A percentile compares a stretch with the other conserved stretches of the same genome.
Evolutionary conservation across 2,113 vertebrate species (phyloP).

Genomic region (Rhea pennata): DNA sequence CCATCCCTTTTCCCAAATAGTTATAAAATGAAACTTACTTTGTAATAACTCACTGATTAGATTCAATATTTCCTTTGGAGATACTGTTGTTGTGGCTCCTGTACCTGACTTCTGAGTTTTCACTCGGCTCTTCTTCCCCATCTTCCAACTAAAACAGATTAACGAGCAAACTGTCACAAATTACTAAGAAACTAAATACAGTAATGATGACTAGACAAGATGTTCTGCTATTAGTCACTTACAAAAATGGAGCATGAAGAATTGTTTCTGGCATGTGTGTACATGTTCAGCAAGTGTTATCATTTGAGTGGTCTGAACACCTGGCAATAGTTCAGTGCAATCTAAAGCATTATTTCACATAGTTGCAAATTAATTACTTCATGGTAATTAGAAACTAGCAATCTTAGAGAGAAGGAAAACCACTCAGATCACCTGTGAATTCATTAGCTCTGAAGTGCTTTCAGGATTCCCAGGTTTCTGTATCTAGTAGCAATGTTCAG

Average conservation of each 20-base stretch:
- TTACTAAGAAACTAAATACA: background rate
- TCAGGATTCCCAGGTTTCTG: background rate
- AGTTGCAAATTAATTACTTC: background rate
- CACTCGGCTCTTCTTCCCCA: slow-evolving; percentile 99
- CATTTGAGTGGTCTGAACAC: background rate
- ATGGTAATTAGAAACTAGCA: background rate
- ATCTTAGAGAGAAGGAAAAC: background rate
- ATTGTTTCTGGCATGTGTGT: background rate
- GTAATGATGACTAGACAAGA: background rate
- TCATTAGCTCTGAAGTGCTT: background rate
- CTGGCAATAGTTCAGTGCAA: background rate
- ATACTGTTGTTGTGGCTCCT: slow-evolving; percentile 84
- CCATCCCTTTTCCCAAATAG: background rate
- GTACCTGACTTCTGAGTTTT: slow-evolving; percentile 96
- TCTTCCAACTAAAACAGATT: slow-evolving; percentile 77
- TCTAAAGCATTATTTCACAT: background rate
- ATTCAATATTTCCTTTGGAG: slow-evolving; percentile 95
- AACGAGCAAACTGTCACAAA: background rate
- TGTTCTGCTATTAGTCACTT: background rate
- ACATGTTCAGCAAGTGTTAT: background rate
- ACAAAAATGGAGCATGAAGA: background rate
- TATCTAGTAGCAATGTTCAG: background rate
- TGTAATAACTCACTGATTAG: slow-evolving; percentile 92
- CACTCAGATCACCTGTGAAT: background rate
- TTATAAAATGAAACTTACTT: slow-evolving; percentile 80